Conservation (phyloP, 2,113 vertebrate genomes). For the Daboia siamensis region DNA sequence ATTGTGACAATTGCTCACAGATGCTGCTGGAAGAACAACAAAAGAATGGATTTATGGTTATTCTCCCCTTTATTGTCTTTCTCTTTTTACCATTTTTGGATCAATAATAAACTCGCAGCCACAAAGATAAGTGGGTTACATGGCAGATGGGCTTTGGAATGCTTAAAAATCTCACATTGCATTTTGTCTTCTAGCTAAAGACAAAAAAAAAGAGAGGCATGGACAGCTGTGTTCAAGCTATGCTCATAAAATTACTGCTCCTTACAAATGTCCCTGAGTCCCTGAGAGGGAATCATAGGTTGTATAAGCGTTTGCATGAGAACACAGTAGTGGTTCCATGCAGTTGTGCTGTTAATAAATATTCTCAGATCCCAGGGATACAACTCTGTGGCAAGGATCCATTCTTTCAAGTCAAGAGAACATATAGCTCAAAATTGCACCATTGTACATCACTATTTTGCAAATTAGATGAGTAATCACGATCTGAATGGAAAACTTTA, state of each 20-base stretch:
- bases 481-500: conserved; percentile 30
- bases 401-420: conserved; percentile 39
- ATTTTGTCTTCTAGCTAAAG: conserved; percentile 70
- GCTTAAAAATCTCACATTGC: conserved; percentile 72
- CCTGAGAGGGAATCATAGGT: conserved; percentile 29
- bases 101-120: conserved; percentile 71
- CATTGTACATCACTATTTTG: conserved; percentile 32
- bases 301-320: conserved; percentile 51
- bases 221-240: conserved; percentile 82
- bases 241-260: conserved; percentile 63
- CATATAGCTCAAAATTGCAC: conserved; percentile 32
- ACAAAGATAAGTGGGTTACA: conserved; percentile 71
- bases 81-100: conserved; percentile 64
- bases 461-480: conserved; percentile 36
- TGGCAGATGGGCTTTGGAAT: conserved; percentile 74
- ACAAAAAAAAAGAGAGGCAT: conserved; percentile 62
- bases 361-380: conserved; percentile 18
- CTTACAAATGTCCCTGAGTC: conserved; percentile 52
- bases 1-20: conserved; percentile 85
- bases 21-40: conserved; percentile 83
- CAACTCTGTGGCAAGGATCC: conserved; percentile 24
- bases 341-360: conserved; percentile 29
- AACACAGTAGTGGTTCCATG: conserved; percentile 43
- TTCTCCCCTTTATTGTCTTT: conserved; percentile 72
- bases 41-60: conserved; percentile 73